Base-by-base conservation (phyloP, 2,797 vertebrate species). In the Notoglanidium macrostoma region DNA sequence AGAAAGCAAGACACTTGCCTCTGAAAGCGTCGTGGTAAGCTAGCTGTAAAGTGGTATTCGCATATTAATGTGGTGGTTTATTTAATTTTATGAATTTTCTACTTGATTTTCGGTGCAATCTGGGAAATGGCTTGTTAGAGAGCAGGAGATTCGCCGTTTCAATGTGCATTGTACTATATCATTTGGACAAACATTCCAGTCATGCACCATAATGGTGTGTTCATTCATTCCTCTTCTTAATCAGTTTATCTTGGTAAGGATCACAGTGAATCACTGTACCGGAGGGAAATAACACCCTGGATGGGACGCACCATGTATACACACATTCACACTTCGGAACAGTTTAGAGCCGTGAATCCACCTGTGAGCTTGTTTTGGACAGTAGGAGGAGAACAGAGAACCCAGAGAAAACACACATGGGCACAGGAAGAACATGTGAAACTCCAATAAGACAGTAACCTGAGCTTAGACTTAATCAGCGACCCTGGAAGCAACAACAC, bases 1-100 rank as follows among this genome's bases (percentile, higher is more conserved):
- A 59, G 77, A 40, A 79, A 79, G 40, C 21, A 77, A 77, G 74
- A 77, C 15, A 32, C 4, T 29, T 76, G n/a, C 29, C 54, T 78
- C 29, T 78, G 32, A 21, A 23, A 78, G 54, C 29, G 19, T 17
- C 19, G 3, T 17, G 35, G 3, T 55, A 32, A 21, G 51, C 7
- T 55, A 77, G 59, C 9, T 54, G 3, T 35, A 29, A 2, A 57
- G 32, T 79, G 3, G 12, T 12, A 40, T 40, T 51, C 29, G n/a
- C 26, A 17, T 51, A 10, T 55, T 21, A 77, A 55, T 77, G 4
- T 12, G 40, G n/a, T 15, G 3, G 21, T 40, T 59, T 65, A 29
- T 65, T 29, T 29, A n/a, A n/a, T 63, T 61, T 26, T 6, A 32
- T 32, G 0, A 15, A 5, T 26, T 44, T 26, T 46, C 26, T 26